phyloP scores from a whole-genome alignment of 2,113 vertebrate genomes.

The Catharus minimus region DNA sequence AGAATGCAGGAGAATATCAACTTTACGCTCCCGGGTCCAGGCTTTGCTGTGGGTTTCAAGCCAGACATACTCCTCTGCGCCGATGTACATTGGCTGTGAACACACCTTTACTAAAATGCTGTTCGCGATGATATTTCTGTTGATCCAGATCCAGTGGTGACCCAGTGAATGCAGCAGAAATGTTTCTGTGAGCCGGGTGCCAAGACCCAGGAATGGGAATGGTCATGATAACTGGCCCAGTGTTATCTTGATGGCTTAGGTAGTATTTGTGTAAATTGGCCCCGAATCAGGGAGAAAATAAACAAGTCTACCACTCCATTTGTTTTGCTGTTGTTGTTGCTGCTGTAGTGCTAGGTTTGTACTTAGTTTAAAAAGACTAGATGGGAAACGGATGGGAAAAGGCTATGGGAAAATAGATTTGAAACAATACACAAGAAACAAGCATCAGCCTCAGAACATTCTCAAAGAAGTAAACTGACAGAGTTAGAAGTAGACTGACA shows the following conservation, averaged over 20 bases:
- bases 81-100: fast-evolving
- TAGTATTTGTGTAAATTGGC: not conserved
- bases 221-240: not conserved
- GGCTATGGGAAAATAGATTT: not conserved
- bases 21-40: not conserved
- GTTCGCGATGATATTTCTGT: fast-evolving
- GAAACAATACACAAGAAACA: not conserved
- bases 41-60: not conserved
- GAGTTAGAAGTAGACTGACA: not conserved
- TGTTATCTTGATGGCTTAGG: not conserved
- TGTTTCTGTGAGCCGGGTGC: not conserved
- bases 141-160: not conserved
- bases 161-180: not conserved
- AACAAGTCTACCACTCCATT: not conserved
- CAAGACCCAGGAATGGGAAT: not conserved
- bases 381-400: too few relatives aligned
- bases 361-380: not conserved
- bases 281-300: not conserved
- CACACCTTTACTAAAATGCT: fast-evolving
- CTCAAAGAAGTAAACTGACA: not conserved
- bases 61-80: not conserved
- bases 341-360: not conserved
- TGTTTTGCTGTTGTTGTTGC: not conserved
- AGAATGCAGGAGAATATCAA: not conserved
- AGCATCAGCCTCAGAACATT: not conserved